Percentiles rank a stretch among this genome's conserved stretches.
These are phyloP conservation scores for pig (Sus scrofa) DNA, from an alignment of 2,113 vertebrate species.

Conservation along the genomic window T2T-Sscrofa CM000827.6:90611001-90611500, in stretches of 20 bases:
- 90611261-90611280: neutral
- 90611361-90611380: neutral
- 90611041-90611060: neutral
- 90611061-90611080: neutral
- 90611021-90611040: conserved; percentile 1
- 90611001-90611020: neutral
- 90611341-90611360: neutral
- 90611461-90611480: neutral
- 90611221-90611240: neutral
- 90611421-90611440: neutral
- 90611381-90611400: neutral
- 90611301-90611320: neutral
- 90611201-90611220: conserved; percentile 8
- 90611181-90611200: conserved; percentile 9
- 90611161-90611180: neutral
- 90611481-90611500: neutral
- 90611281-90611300: neutral
- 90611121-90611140: neutral
- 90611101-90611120: neutral
- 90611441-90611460: neutral
- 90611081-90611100: neutral
- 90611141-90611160: neutral
- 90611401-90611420: neutral
- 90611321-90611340: neutral
- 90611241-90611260: neutral